A percentile compares a stretch with the other conserved stretches of the same genome.
These are phyloP conservation scores for Drosophila prolongata DNA, from an alignment of 2,888 invertebrate genomes.

Conservation along the genomic window DNA sequence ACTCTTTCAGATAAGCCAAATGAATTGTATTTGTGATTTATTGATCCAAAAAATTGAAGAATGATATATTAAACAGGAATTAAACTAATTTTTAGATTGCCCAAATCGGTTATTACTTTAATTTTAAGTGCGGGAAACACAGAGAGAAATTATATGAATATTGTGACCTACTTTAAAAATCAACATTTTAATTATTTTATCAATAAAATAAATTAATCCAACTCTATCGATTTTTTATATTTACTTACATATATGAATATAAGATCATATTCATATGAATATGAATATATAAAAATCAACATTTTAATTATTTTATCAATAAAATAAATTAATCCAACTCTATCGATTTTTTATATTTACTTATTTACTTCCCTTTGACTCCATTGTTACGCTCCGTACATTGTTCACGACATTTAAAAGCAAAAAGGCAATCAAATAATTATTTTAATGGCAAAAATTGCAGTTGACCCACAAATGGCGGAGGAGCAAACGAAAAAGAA, in stretches of 20 bases:
- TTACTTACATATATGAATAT: too few relatives aligned
- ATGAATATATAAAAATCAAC: too few relatives aligned
- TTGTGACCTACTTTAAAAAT: too few relatives aligned
- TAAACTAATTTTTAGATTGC: constrained; percentile 5
- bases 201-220: not conserved
- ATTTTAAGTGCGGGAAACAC: not conserved
- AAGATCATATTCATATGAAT: too few relatives aligned
- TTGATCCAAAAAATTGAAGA: constrained; percentile 13
- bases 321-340: not conserved
- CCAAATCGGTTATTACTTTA: constrained; percentile 1
- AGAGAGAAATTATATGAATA: not conserved
- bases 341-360: not conserved
- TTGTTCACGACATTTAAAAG: constrained; percentile 12
- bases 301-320: too few relatives aligned
- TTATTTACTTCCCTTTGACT: not conserved
- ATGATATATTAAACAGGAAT: constrained; percentile 11
- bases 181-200: too few relatives aligned
- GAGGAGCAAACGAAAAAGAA: constrained; percentile 10
- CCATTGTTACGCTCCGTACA: not conserved
- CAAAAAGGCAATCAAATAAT: constrained; percentile 48
- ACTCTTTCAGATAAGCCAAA: constrained; percentile 22
- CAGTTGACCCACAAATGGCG: constrained; percentile 36
- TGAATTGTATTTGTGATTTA: constrained; percentile 12
- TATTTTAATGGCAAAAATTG: constrained; percentile 58
- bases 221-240: not conserved